phyloP scores from a whole-genome alignment of 1,140 invertebrate genomes.

The Drosophila ficusphila region DNA sequence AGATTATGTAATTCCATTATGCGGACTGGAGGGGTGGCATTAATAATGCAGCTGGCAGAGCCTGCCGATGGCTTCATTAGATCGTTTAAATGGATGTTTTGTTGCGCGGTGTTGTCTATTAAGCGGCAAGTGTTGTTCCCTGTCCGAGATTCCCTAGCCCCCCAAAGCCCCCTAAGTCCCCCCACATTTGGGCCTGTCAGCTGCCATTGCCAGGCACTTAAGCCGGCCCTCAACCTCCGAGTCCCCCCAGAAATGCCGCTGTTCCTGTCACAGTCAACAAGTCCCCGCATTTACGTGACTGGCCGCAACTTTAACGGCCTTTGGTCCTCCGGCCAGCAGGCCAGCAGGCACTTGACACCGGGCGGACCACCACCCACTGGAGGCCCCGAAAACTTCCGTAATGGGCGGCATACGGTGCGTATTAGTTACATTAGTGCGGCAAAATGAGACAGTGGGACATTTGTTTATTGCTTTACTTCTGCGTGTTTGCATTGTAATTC shows the following conservation, averaged over 20 bases:
- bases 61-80: constrained; percentile 41
- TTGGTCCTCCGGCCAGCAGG: constrained; percentile 12
- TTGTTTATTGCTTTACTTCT: constrained; percentile 15
- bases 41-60: constrained; percentile 44
- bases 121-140: constrained; percentile 39
- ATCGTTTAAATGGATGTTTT: constrained; percentile 51
- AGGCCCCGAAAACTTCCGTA: constrained; percentile 17
- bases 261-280: constrained; percentile 51
- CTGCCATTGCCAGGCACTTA: constrained; percentile 35
- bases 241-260: constrained; percentile 17
- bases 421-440: constrained; percentile 50
- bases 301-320: constrained; percentile 31
- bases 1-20: constrained; percentile 20
- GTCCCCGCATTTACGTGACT: constrained; percentile 44
- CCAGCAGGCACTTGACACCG: constrained; percentile 29
- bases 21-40: constrained; percentile 7
- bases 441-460: constrained; percentile 20
- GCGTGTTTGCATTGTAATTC: constrained; percentile 25
- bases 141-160: neutral
- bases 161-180: neutral
- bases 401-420: constrained; percentile 50
- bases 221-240: neutral
- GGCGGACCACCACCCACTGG: neutral
- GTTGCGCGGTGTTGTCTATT: constrained; percentile 41
- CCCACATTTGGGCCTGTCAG: constrained; percentile 1